Evolutionary conservation across 2,113 vertebrate genomes (phyloP), one percentile per base, ranked within the genome.

Genomic region (Chloropsis hardwickii): DNA sequence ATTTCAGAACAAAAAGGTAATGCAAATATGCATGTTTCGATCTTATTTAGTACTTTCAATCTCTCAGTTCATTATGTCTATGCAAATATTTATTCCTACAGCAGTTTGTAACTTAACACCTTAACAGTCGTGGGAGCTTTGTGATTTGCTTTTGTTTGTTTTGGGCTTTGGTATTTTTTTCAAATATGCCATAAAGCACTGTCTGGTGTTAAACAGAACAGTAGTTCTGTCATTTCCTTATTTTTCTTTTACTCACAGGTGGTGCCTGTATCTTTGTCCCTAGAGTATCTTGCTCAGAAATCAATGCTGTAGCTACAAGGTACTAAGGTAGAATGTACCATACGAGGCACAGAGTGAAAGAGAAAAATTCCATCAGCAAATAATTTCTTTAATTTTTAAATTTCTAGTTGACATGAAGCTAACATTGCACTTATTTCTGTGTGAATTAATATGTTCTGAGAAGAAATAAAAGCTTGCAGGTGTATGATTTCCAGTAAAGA

Each of bases 1-100:
- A 91, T 90, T 79, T 86, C 97, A 89, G 82, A 97, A 92, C 86
- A 78, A 81, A 69, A 98, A 98, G 98, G 98, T 98, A 98, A 98
- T 66, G 62, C 69, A 92, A 72, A 85, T 73, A 23, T 86, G 96
- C 95, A 97, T 97, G 95, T 81, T 98, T 97, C 95, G 39, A 60
- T 78, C 66, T 92, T 92, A 60, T 35, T 90, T 67, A 48, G 58
- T 80, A 67, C 51, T 62, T 74, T 79, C 39, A 70, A n/a, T 74
- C 65, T 71, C 40, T 47, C 77, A 35, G 40, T 67, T 69, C 60
- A 66, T 48, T 61, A 70, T 88, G 70, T 79, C 50, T 92, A 24
- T 28, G 42, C 60, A 67, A 50, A 77, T 78, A 45, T 51, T 88
- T 81, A 54, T 40, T 70, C 50, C 42, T 37, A 21, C n/a, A 86